Base-by-base conservation (phyloP, 2,797 vertebrate species). In the Catamblyrhynchus diadema region DNA sequence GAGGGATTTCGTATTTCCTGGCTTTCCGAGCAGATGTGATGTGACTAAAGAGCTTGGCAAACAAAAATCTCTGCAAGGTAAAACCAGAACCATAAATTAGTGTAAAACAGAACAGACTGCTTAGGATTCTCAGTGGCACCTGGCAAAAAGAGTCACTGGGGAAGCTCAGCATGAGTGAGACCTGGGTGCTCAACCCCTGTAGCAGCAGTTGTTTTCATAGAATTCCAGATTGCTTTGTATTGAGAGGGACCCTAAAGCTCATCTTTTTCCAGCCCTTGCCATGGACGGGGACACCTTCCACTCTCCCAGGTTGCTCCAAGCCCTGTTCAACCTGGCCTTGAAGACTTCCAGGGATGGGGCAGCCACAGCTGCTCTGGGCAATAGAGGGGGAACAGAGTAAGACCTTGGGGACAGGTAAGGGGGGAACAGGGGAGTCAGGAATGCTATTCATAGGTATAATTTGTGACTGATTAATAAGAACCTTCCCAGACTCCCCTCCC, bases 21-120 rank as follows among this genome's bases (percentile, higher is more conserved):
- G 99, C 99, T 97, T 99, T 99, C 85, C 99, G 98, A 81, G 99
- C 99, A 65, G 99, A 99, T 6, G 99, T 99, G 67, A 99, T 98
- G 97, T 99, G 99, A 96, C 99, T 99, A 88, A 99, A 99, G 91
- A 99, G 98, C 95, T 99, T 99, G 67, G 99, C 99, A 96, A 99
- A 99, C 96, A 99, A 97, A 95, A 99, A 99, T 88, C 99, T 98
- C 99, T 99, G 93, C 78, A 74, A 86, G 75, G 54, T 57, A 41
- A 87, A 93, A 91, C 17, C 56, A 74, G 28, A 24, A 6, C 15
- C 19, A 15, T 8, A 7, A 41, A 22, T 82, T 4, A 73, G 32
- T 27, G 32, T 30, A 9, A 62, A 60, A 2, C 17, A 35, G 35
- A 84, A 23, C 11, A 41, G 15, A 32, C 1, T 41, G 15, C 9